Evolutionary conservation across 2,888 invertebrate species (phyloP), one percentile per base, ranked within the genome.

Genomic region (Mesorhabditis spiculigera): DNA sequence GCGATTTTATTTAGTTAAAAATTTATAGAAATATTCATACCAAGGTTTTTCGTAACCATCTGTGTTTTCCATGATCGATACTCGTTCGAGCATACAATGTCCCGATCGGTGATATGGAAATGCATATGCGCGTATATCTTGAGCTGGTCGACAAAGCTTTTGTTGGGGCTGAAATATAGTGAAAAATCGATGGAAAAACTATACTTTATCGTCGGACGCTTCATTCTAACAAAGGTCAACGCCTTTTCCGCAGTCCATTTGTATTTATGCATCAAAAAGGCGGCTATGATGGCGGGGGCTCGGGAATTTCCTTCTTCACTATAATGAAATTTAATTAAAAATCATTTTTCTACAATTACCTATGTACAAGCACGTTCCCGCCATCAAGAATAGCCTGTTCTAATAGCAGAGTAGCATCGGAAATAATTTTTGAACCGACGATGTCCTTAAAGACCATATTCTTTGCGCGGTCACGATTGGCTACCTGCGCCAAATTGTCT

Each of bases 291-390:
- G 10, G 58, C n/a, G 10, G 58, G 58, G n/a, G 58, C 58, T 13
- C 58, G 58, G 58, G 58, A 50, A 50, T 50, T 50, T n/a, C 58
- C 58, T 50, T 50, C 58, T 50, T 50, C 58, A 50, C 58, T 50
- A n/a, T 13, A 50, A 50, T 13, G n/a, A n/a, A 10, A 50, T n/a
- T 13, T 13, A 50, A n/a, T 2, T 50, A 13, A 13, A 13, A 50
- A 13, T 50, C 2, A 50, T 50, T 50, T 50, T 50, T 50, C n/a
- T 13, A 50, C 10, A 50, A 10, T 50, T n/a, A 50, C 58, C 58
- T 50, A 50, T 50, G 58, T 50, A 50, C 58, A 50, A 50, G 58
- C 3, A 50, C 58, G n/a, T 50, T 50, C 58, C 58, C 58, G 58
- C 58, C 58, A 50, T 50, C 58, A 13, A 13, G 8, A 10, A 50